phyloP scores from a whole-genome alignment of 35 echinoderm and acorn worm species.

The Acanthaster planci region DNA sequence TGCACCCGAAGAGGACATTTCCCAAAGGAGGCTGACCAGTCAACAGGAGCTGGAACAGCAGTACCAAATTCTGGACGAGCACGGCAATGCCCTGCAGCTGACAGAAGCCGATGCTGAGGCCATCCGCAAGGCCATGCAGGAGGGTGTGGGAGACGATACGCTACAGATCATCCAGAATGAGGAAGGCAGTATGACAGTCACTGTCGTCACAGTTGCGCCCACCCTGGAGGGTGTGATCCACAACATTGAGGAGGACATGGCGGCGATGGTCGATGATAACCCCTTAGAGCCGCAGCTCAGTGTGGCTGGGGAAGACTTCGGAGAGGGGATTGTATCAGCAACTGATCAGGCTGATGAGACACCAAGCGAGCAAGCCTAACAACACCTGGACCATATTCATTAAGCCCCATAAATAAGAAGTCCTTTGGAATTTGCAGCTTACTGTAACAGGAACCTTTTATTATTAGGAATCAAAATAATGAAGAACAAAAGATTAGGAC shows the following conservation, averaged over 20 bases:
- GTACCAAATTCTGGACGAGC: constrained; percentile 12
- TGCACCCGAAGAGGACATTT: neutral
- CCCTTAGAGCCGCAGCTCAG: no score
- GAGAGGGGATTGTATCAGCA: neutral
- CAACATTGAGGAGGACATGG: neutral
- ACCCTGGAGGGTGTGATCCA: neutral
- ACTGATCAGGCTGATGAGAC: neutral
- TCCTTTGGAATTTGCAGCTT: no score
- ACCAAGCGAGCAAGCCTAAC: no score
- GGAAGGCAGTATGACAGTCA: constrained; percentile 19
- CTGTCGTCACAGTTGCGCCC: constrained; percentile 2
- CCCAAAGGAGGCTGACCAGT: neutral
- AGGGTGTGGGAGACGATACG: neutral
- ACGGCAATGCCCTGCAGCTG: neutral
- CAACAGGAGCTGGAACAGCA: constrained; percentile 3
- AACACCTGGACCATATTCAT: no score
- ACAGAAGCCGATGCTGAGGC: constrained; percentile 8
- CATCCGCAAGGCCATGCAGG: constrained; percentile 1
- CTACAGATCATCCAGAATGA: neutral
- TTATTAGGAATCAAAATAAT: no score
- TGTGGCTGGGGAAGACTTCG: neutral
- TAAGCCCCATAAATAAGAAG: no score
- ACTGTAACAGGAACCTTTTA: no score
- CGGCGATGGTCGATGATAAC: no score
- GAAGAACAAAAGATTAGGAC: no score